These are phyloP conservation scores for Dyspetes luteomarginatus DNA, from an alignment of 2,888 invertebrate species.

Conservation along the genomic window DNA sequence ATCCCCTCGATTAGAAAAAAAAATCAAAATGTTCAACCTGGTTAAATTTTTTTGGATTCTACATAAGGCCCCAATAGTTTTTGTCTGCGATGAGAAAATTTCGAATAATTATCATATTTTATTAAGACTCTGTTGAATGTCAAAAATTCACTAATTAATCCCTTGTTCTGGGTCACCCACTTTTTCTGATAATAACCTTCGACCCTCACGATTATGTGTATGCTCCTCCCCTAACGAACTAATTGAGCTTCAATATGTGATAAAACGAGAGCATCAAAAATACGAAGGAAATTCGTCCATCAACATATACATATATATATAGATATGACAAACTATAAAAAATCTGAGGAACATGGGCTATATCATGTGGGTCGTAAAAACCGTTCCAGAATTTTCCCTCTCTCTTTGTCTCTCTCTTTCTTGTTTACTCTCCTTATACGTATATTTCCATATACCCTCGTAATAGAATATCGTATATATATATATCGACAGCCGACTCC, in stretches of 20 bases:
- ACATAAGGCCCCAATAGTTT: no score
- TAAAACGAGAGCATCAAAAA: not conserved
- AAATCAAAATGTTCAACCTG: no score
- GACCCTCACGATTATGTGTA: not conserved
- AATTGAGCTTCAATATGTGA: not conserved
- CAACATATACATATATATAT: not conserved
- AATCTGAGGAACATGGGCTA: no score
- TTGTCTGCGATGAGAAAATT: no score
- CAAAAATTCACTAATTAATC: no score
- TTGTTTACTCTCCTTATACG: not conserved
- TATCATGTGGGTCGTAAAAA: not conserved
- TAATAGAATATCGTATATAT: not conserved
- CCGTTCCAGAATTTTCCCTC: not conserved
- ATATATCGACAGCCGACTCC: not conserved
- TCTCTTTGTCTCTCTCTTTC: not conserved
- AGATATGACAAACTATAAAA: no score
- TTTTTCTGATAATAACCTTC: no score
- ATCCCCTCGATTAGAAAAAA: no score
- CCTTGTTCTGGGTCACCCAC: no score
- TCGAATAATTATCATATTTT: no score
- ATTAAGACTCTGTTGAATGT: no score
- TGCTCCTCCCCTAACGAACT: not conserved
- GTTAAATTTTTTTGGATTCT: no score
- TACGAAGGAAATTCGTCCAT: not conserved
- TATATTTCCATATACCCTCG: not conserved